Percentiles rank a stretch among this genome's conserved stretches.
Evolutionary conservation across 2,113 vertebrate species (phyloP).

Genomic region (Alosa alosa): DNA sequence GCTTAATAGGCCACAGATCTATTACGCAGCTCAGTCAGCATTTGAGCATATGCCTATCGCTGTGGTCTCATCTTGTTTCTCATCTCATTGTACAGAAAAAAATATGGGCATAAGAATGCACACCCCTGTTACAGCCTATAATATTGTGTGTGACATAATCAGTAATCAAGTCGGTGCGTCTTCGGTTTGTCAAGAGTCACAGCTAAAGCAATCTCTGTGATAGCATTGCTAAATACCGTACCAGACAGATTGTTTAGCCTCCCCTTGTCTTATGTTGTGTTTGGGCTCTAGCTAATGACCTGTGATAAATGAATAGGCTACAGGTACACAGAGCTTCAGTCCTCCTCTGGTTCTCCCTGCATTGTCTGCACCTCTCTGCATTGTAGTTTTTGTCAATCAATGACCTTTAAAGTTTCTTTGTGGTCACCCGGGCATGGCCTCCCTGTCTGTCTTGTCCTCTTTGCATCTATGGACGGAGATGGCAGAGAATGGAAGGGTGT

Average conservation of each 20-base stretch:
- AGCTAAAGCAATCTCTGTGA: not conserved
- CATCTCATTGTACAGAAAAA: no score
- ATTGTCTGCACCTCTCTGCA: constrained; percentile 37
- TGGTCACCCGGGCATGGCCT: constrained; percentile 58
- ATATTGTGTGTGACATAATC: no score
- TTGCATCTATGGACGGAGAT: constrained; percentile 30
- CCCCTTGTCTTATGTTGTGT: constrained; percentile 24
- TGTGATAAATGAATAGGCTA: constrained; percentile 60
- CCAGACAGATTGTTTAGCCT: not conserved
- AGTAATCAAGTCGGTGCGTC: no score
- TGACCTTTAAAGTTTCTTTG: constrained; percentile 62
- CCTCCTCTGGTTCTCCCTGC: constrained; percentile 39
- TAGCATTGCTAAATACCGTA: not conserved
- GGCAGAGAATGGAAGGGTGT: constrained; percentile 41
- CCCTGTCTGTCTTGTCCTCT: constrained; percentile 37
- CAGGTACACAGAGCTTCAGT: constrained; percentile 55
- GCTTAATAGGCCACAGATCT: no score
- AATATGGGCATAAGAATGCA: no score
- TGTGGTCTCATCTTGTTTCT: no score
- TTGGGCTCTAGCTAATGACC: constrained; percentile 55
- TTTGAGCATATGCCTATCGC: no score
- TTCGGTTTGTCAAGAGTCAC: no score
- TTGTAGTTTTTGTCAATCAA: constrained; percentile 67
- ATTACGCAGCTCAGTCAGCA: no score
- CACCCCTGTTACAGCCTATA: no score